phyloP scores from a whole-genome alignment of 2,797 vertebrate genomes.

The Cirrhinus molitorella region DNA sequence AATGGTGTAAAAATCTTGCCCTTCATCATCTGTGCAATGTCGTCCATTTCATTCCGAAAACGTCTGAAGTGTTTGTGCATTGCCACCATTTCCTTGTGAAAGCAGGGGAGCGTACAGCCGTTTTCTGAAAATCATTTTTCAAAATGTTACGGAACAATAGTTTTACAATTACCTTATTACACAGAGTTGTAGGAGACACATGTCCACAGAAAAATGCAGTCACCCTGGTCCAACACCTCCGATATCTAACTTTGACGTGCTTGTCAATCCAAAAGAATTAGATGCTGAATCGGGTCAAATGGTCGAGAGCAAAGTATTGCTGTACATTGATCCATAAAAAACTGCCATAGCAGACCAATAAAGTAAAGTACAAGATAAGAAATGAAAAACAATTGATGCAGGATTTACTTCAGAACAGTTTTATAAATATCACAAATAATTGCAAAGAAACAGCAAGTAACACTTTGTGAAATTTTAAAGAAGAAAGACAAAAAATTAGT shows the following conservation, averaged over 20 bases:
- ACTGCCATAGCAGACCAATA: neutral
- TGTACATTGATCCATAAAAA: neutral
- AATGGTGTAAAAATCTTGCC: slow-evolving; percentile 33
- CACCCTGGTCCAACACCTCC: slow-evolving; percentile 31
- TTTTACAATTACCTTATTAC: slow-evolving; percentile 37
- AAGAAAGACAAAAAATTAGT: neutral
- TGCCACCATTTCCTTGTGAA: slow-evolving; percentile 21
- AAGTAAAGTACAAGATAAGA: too few species aligned
- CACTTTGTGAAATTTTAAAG: neutral
- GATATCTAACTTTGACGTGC: neutral
- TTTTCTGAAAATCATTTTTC: slow-evolving; percentile 34
- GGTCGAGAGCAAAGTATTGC: neutral
- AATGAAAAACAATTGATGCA: neutral
- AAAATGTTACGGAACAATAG: slow-evolving; percentile 28
- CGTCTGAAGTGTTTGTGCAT: slow-evolving; percentile 15
- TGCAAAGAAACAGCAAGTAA: neutral
- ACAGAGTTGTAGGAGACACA: slow-evolving; percentile 15
- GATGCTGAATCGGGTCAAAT: slow-evolving; percentile 21
- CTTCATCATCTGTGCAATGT: slow-evolving; percentile 32
- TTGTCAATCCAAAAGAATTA: slow-evolving; percentile 30
- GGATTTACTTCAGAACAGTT: neutral
- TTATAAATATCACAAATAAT: neutral
- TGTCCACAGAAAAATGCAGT: slow-evolving; percentile 42
- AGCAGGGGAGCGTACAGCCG: neutral
- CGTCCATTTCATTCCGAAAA: neutral